Evolutionary conservation across 2,888 invertebrate genomes (phyloP).

Genomic region (Xanthorhoe spadicearia): DNA sequence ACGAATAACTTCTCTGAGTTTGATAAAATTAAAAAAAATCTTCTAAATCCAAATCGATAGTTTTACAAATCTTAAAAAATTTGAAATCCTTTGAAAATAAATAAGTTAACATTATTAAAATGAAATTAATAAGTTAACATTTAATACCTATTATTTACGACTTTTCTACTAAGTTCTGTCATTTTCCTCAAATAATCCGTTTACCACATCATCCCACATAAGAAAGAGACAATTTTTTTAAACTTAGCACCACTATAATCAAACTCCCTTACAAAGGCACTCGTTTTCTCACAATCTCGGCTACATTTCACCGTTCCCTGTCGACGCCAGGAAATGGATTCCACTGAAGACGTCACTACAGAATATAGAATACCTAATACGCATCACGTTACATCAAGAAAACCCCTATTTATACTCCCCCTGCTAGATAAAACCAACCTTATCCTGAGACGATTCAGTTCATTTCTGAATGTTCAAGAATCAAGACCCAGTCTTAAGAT

Average conservation of each 20-base stretch:
- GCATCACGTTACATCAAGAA: constrained; percentile 41
- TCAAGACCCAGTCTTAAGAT: constrained; percentile 1
- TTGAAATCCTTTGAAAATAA: too few species aligned
- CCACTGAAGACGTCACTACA: constrained; percentile 50
- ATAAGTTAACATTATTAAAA: too few species aligned
- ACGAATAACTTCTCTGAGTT: too few species aligned
- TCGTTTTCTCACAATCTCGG: constrained; percentile 28
- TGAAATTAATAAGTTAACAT: too few species aligned
- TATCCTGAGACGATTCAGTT: constrained; percentile 16
- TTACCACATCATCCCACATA: neutral
- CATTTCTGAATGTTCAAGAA: constrained; percentile 14
- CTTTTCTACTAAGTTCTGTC: neutral
- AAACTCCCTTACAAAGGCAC: constrained; percentile 16
- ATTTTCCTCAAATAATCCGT: neutral
- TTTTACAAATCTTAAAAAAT: too few species aligned
- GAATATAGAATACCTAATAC: constrained; percentile 49
- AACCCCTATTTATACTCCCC: constrained; percentile 13
- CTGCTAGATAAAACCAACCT: constrained; percentile 28
- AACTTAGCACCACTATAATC: constrained; percentile 19
- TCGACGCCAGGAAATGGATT: constrained; percentile 55
- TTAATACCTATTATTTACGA: too few species aligned
- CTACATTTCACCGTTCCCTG: constrained; percentile 32
- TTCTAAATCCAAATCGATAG: too few species aligned
- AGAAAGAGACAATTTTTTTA: neutral
- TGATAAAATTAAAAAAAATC: too few species aligned